Evolutionary conservation across 1,140 invertebrate species (phyloP), one percentile per base, ranked within the genome.

Genomic region (Scaptomyza graminum): DNA sequence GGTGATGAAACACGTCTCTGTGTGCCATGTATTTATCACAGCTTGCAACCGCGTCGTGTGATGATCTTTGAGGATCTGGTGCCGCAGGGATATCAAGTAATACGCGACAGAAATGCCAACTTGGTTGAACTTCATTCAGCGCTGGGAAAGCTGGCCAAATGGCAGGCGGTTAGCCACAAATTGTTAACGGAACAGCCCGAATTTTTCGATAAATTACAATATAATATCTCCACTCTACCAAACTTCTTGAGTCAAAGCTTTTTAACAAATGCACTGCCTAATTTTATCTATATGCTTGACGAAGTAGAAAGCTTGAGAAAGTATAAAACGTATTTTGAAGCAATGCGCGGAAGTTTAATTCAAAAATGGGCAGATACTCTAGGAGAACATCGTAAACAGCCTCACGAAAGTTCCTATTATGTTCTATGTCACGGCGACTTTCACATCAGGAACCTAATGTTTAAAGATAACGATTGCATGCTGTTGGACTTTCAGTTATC

Each of bases 361-460:
- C 43, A 64, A 22, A 18, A 55, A 34, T 70, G 68, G 68, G 44
- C 60, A 8, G 49, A 59, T 6, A 18, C 15, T 2, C 22, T 63
- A 12, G 13, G 22, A 16, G 76, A 75, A 28, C 72, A 64, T 18
- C 73, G 49, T 11, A 47, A 75, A 4, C 13, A 47, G n/a, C 59
- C 25, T 0, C 39, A 31, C 8, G 5, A 46, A 8, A 15, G 22
- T 15, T 39, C 52, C 0, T 49, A 41, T 52, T 75, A 75, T 56
- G 76, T 79, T 7, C 59, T 79, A 1, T 75, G 67, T n/a, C 76
- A 79, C 28, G 76, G 76, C 2, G 76, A 79, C 41, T 79, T 79
- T 62, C 76, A 79, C 49, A 31, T 50, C 6, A 49, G 56, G 9
- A 79, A 79, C 41, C 6, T 72, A n/a, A 79, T 79, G 76, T 76